phyloP scores from a whole-genome alignment of 2,113 vertebrate species.

The Sinocyclocheilus grahami region DNA sequence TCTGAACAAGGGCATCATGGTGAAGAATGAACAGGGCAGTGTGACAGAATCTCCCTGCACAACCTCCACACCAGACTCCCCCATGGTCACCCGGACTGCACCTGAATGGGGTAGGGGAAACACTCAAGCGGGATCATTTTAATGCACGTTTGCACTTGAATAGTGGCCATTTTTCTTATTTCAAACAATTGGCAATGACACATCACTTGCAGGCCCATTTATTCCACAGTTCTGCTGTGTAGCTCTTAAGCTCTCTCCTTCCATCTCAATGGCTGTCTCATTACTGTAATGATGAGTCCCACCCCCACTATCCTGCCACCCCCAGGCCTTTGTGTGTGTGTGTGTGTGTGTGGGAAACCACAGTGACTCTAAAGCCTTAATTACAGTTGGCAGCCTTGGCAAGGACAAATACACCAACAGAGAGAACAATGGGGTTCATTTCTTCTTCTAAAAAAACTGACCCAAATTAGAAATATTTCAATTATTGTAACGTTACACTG shows the following conservation, averaged over 20 bases:
- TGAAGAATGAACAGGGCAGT: conserved; percentile 80
- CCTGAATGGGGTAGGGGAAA: conserved; percentile 30
- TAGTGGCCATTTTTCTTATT: not conserved
- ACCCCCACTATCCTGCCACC: conserved; percentile 40
- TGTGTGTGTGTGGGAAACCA: conserved; percentile 57
- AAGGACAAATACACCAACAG: conserved; percentile 57
- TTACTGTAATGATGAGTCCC: conserved; percentile 65
- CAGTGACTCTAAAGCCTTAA: conserved; percentile 65
- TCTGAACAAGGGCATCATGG: conserved; percentile 70
- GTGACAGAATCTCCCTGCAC: conserved; percentile 71
- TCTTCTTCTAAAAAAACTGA: not conserved
- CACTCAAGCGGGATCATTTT: not conserved
- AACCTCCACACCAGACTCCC: conserved; percentile 70
- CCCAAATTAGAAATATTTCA: conserved; percentile 17
- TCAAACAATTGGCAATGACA: not conserved
- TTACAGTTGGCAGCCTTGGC: conserved; percentile 74
- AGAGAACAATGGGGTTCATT: conserved; percentile 35
- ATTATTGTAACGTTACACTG: not conserved
- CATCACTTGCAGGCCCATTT: not conserved
- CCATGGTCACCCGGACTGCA: conserved; percentile 74
- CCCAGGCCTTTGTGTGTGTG: conserved; percentile 54
- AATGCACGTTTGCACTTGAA: not conserved
- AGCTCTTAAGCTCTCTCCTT: conserved; percentile 4
- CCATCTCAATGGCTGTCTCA: conserved; percentile 54
- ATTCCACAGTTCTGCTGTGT: not conserved